Base-by-base conservation (phyloP, 2,888 invertebrate species). In the Eupithecia centaureata region DNA sequence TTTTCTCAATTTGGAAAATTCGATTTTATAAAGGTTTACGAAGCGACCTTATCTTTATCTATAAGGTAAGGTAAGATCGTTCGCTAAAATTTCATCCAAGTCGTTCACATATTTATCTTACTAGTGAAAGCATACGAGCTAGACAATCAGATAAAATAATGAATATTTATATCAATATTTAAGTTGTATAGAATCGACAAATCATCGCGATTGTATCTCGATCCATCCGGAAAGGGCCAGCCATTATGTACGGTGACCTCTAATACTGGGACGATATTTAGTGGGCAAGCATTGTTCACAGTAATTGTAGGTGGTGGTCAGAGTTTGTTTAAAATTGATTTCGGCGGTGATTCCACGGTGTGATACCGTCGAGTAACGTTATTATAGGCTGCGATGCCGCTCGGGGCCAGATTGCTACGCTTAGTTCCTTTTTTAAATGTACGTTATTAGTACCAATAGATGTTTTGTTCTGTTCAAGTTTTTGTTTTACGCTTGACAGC, bases 251-350 rank as follows among this genome's bases (percentile, higher is more conserved):
- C 76, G 78, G 83, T 89, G 92, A 92, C 91, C 91, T 88, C 88
- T 92, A 86, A 89, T 91, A 91, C 86, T 78, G 83, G 78, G 73
- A 73, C 85, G 84, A 90, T 90, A 85, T 83, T 87, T 87, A 89
- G 85, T 87, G 85, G 75, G 79, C 79, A 83, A 83, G 87, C 86
- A 90, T 91, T 91, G 91, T 91, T 88, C 80, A 79, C 82, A 83
- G 88, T 92, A 91, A 91, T 92, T 92, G 90, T 90, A 91, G 91
- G 91, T 90, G 90, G 88, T 86, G 88, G 89, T 84, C 86, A 85
- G 85, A 90, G 91, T 92, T 91, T 91, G 90, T 92, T 92, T 91
- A 90, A 91, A 93, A 92, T 92, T 91, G 92, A 92, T 92, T 93
- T 90, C 87, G 92, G 89, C 81, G 82, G 81, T 86, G 92, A 92